Base-by-base conservation (phyloP, 1,140 invertebrate genomes). In the Bombus soroeensis region DNA sequence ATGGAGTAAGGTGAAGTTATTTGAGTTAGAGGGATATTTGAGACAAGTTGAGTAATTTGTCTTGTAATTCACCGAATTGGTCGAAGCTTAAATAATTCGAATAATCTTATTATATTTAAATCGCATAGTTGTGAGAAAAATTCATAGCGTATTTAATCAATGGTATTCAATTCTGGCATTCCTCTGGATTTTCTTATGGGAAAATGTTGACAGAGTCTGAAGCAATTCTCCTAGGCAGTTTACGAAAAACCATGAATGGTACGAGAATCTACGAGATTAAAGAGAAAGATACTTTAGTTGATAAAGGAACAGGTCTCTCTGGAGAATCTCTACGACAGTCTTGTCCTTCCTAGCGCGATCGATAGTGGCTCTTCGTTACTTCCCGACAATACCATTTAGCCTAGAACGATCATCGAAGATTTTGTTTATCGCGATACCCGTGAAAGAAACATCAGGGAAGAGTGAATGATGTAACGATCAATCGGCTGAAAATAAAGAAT, bases 361-460 rank as follows among this genome's bases (percentile, higher is more conserved):
- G 87, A 91, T 90, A 85, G 68, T 57, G 70, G 81, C 81, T 88
- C 85, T 89, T 89, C 83, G 90, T 88, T 86, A 85, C 88, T 88
- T 90, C 79, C 88, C 78, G 83, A 88, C 90, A 81, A 81, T 81
- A 53, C 79, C 88, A 89, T 83, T 78, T 83, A 85, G 41, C 39
- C 53, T 59, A n/a, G 68, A 81, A 89, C 84, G 84, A 83, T 91
- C 84, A 86, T 81, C 81, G 81, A 62, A 78, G 76, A 91, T 89
- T 89, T 85, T 86, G 88, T 91, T 91, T 87, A 86, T 85, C 66
- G 53, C 32, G 57, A 70, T 71, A 41, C 53, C 76, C 79, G 47
- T 81, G 70, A 62, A 81, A 77, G 88, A 74, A 87, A 85, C 81
- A 82, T 79, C 3, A 15, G 32, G 12, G 28, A 43, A n/a, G 18